Evolutionary conservation across 1,140 invertebrate genomes (phyloP).

Genomic region (Orussus abietinus): DNA sequence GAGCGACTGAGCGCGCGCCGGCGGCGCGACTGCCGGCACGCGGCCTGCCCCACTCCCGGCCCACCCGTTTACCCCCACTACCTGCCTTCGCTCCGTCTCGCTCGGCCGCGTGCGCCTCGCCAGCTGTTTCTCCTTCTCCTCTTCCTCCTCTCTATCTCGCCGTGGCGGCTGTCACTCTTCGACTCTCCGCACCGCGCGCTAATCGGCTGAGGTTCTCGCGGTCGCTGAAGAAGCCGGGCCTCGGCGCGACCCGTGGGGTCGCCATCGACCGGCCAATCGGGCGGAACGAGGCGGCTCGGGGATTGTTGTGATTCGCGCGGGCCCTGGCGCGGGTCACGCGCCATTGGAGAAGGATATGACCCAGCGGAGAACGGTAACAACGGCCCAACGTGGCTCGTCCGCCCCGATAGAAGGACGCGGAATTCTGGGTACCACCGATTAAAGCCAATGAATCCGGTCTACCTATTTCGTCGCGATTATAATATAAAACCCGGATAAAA

Average conservation of each 20-base stretch:
- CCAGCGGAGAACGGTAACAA: too few species aligned
- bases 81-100: constrained; percentile 6
- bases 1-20: constrained; percentile 21
- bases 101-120: constrained; percentile 2
- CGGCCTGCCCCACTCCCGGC: constrained; percentile 13
- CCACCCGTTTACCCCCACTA: constrained; percentile 10
- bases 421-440: too few species aligned
- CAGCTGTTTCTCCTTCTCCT: neutral
- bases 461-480: too few species aligned
- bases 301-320: too few species aligned
- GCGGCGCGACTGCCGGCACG: constrained; percentile 28
- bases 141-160: neutral
- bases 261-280: constrained; percentile 9
- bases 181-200: too few species aligned
- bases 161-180: neutral
- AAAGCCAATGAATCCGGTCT: too few species aligned
- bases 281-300: neutral
- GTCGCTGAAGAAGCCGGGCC: neutral
- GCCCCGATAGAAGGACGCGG: too few species aligned
- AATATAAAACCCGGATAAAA: too few species aligned
- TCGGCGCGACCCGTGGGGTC: constrained; percentile 5
- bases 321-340: too few species aligned
- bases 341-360: too few species aligned
- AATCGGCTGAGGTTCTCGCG: constrained; percentile 9
- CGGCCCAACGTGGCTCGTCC: too few species aligned